Conservation (phyloP, 30 jellyfish, hydroid and myxozoan species). For the Pseudorhiza aurosa region DNA sequence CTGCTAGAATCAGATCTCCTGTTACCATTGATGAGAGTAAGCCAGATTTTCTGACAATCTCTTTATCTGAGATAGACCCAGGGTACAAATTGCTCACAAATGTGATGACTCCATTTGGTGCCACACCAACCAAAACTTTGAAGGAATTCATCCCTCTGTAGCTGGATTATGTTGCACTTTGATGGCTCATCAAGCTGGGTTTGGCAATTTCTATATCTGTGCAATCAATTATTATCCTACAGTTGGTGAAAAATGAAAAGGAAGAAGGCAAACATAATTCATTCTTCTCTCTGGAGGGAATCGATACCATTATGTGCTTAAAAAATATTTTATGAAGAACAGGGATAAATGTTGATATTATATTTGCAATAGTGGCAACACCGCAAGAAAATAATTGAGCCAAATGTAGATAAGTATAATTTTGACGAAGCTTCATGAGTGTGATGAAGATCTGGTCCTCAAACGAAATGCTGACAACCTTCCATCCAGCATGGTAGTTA, state of each 20-base stretch:
- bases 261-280: too few species aligned
- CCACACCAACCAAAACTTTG: conserved; percentile 34
- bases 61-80: conserved; percentile 16
- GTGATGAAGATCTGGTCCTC: too few species aligned
- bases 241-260: conserved; percentile 31
- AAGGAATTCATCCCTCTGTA: conserved; percentile 21
- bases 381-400: too few species aligned
- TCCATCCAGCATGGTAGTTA: too few species aligned
- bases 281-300: too few species aligned
- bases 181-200: conserved; percentile 23
- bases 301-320: too few species aligned
- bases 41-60: conserved; percentile 1
- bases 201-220: conserved; percentile 22
- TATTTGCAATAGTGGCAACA: too few species aligned
- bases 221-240: conserved; percentile 35
- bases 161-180: not conserved
- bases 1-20: conserved; percentile 51
- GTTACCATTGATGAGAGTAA: not conserved
- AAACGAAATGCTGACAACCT: too few species aligned
- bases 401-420: too few species aligned
- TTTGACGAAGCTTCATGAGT: too few species aligned
- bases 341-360: too few species aligned
- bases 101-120: conserved; percentile 36
- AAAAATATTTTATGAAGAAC: too few species aligned
- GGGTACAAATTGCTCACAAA: conserved; percentile 19